Evolutionary conservation across 1,140 invertebrate species (phyloP).

Genomic region (Drosophila nigrodunni): DNA sequence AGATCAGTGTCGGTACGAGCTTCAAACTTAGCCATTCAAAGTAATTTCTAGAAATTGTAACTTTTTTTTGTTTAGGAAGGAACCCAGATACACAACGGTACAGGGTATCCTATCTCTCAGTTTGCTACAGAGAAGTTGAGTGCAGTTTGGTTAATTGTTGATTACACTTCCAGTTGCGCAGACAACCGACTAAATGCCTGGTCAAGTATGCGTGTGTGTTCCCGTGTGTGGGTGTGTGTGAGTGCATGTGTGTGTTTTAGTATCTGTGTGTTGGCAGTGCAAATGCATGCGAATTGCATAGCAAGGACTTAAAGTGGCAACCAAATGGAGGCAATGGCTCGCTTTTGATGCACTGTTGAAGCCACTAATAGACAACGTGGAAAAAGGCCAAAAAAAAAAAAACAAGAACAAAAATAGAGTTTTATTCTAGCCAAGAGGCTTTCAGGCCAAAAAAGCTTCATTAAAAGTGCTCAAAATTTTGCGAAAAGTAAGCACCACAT

Average conservation of each 20-base stretch:
- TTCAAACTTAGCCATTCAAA: too few species aligned
- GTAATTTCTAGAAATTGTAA: too few species aligned
- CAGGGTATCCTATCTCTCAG: neutral
- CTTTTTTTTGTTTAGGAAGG: too few species aligned
- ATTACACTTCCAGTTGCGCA: constrained; percentile 28
- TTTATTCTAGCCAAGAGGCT: constrained; percentile 24
- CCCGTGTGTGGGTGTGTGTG: too few species aligned
- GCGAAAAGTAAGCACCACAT: constrained; percentile 10
- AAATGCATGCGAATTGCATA: neutral
- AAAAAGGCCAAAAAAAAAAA: constrained; percentile 14
- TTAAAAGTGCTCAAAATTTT: constrained; percentile 31
- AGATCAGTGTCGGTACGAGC: too few species aligned
- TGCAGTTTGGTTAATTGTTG: constrained; percentile 42
- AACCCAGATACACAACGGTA: too few species aligned
- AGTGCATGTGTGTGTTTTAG: neutral
- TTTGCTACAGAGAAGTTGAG: neutral
- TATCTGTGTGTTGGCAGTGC: constrained; percentile 1
- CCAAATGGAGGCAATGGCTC: constrained; percentile 6
- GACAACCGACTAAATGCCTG: constrained; percentile 13
- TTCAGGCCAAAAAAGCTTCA: constrained; percentile 33
- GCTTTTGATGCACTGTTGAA: constrained; percentile 29
- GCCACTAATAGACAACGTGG: constrained; percentile 42
- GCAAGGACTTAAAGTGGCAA: constrained; percentile 3
- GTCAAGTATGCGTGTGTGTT: constrained; percentile 7
- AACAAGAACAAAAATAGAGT: neutral